Evolutionary conservation across 2,797 vertebrate genomes (phyloP), one percentile per base, ranked within the genome.

Genomic region (Pelochelys cantorii): DNA sequence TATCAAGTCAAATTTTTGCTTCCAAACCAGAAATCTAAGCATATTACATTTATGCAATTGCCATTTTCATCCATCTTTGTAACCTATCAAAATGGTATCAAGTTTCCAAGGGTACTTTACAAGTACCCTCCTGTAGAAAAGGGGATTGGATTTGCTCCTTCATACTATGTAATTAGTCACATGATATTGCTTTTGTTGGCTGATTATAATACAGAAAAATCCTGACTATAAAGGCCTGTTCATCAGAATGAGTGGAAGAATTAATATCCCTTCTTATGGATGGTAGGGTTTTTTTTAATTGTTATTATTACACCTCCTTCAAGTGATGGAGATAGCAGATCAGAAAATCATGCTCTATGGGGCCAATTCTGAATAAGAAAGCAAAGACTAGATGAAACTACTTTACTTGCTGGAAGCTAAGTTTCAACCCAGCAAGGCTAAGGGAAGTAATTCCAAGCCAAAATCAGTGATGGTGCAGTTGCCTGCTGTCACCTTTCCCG

Each of bases 91-190:
- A 90, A 95, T 48, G 10, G 23, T 78, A 0, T 82, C 42, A 80
- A n/a, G 11, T 86, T 86, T 90, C 93, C 31, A 91, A 85, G 48
- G 60, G 52, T 90, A 57, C 87, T 88, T 93, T 6, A 2, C 75
- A 85, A 94, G 86, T 75, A 84, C 88, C 52, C 85, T 93, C 84
- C 92, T 82, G 4, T 65, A 90, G 71, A 91, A 85, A 65, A 93
- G 75, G 23, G 84, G 29, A 56, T 11, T 68, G 80, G 60, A 88
- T 78, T 83, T 20, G 23, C 53, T 23, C 78, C 0, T 20, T 88
- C 59, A 82, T 91, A 83, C 4, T 53, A 84, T 34, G 10, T 57
- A 22, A 95, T 77, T n/a, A 88, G 53, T 86, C 80, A 91, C 0
- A 0, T 52, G 0, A 0, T n/a, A 2, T 5, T 54, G 7, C 14